phyloP scores from a whole-genome alignment of 2,888 invertebrate genomes.

The Lepidocyrtinus sp. region DNA sequence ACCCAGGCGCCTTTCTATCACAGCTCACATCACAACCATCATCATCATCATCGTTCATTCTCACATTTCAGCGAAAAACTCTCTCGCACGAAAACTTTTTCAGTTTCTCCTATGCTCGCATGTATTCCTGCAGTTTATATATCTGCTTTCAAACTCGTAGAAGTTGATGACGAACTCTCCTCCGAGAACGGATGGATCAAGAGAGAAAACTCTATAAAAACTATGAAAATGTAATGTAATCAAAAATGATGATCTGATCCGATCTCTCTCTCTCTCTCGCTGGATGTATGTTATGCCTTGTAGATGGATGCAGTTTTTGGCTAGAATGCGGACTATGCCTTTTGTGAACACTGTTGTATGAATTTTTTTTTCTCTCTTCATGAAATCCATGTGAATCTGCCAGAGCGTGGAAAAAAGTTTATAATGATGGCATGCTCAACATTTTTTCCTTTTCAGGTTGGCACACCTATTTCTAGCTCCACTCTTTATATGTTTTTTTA shows the following conservation, averaged over 20 bases:
- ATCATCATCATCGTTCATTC: slow-evolving; percentile 34
- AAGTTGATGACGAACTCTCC: slow-evolving; percentile 19
- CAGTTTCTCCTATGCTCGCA: slow-evolving; percentile 19
- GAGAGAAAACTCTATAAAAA: slow-evolving; percentile 28
- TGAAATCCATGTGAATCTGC: slow-evolving; percentile 40
- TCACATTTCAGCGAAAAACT: neutral
- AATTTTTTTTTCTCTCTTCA: neutral
- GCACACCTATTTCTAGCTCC: slow-evolving; percentile 37
- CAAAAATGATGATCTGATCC: slow-evolving; percentile 1
- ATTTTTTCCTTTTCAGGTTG: slow-evolving; percentile 15
- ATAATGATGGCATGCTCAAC: slow-evolving; percentile 31
- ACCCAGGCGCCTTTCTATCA: slow-evolving; percentile 70
- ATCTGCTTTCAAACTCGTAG: too few relatives aligned
- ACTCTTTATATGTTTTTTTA: neutral
- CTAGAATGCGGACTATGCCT: neutral
- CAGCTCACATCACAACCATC: slow-evolving; percentile 67
- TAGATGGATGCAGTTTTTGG: neutral
- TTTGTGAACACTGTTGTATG: neutral
- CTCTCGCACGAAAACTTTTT: slow-evolving; percentile 41
- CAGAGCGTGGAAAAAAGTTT: slow-evolving; percentile 48
- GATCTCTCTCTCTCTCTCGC: neutral
- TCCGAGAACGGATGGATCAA: slow-evolving; percentile 33
- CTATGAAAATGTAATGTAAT: slow-evolving; percentile 15
- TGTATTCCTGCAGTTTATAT: slow-evolving; percentile 41
- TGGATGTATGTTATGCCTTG: too few relatives aligned